Evolutionary conservation across 1,140 invertebrate species (phyloP).

Genomic region (Metopolophium dirhodum): DNA sequence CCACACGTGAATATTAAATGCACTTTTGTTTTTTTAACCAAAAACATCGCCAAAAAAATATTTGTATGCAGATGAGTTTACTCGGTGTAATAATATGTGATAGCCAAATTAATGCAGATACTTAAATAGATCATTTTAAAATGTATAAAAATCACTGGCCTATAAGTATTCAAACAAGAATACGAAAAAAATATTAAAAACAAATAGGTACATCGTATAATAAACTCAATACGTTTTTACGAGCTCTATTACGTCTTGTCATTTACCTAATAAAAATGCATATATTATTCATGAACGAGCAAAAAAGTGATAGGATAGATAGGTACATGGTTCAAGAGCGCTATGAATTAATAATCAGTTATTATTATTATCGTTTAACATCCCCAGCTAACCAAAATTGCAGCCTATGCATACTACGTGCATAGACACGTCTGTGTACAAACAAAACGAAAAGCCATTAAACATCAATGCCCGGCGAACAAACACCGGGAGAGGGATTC

Average conservation of each 20-base stretch:
- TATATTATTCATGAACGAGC: neutral
- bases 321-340: neutral
- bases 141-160: neutral
- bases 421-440: conserved; percentile 19
- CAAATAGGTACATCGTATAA: neutral
- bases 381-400: neutral
- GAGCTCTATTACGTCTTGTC: neutral
- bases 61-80: neutral
- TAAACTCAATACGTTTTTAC: neutral
- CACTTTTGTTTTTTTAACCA: neutral
- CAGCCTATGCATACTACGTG: neutral
- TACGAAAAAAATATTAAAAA: neutral
- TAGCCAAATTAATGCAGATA: neutral
- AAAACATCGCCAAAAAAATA: neutral
- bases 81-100: neutral
- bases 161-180: neutral
- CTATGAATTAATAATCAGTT: conserved; percentile 29
- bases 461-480: conserved; percentile 10
- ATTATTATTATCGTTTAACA: neutral
- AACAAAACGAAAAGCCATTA: conserved; percentile 39
- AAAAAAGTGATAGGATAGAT: neutral
- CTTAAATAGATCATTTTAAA: neutral
- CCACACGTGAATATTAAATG: neutral
- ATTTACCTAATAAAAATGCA: neutral
- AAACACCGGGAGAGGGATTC: neutral